phyloP scores from a whole-genome alignment of 2,113 vertebrate genomes.

The Halcyon senegalensis region DNA sequence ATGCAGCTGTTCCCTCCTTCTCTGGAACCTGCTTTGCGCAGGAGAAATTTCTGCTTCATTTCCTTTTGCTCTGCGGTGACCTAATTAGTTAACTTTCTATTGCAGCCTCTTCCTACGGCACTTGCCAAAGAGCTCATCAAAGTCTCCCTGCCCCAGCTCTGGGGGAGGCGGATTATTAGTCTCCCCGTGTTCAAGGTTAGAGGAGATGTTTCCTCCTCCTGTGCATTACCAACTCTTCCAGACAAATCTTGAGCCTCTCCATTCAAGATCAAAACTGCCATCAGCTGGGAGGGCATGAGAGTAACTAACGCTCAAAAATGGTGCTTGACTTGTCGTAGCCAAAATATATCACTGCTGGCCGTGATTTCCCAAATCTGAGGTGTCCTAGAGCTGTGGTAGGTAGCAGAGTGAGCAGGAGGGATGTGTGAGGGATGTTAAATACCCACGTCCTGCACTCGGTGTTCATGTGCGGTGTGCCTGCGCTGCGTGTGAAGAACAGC shows the following conservation, averaged over 20 bases:
- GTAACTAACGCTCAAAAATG: neutral
- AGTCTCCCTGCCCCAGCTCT: neutral
- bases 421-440: neutral
- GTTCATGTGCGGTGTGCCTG: neutral
- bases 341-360: neutral
- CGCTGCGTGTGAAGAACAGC: neutral
- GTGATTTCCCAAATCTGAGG: neutral
- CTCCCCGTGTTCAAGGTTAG: conserved; percentile 43
- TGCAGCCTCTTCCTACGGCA: conserved; percentile 32
- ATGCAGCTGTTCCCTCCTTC: neutral
- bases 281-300: neutral
- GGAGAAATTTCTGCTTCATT: neutral
- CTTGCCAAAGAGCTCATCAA: conserved; percentile 42
- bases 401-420: neutral
- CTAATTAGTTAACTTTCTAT: conserved; percentile 50
- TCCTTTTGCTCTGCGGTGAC: neutral
- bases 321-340: neutral
- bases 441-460: neutral
- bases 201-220: conserved; percentile 17
- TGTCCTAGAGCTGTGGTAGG: neutral
- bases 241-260: conserved; percentile 8
- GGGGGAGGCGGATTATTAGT: conserved; percentile 1
- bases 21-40: neutral
- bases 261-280: neutral
- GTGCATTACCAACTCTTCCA: neutral